phyloP scores from a whole-genome alignment of 2,113 vertebrate genomes.

The Mystacornis crossleyi region DNA sequence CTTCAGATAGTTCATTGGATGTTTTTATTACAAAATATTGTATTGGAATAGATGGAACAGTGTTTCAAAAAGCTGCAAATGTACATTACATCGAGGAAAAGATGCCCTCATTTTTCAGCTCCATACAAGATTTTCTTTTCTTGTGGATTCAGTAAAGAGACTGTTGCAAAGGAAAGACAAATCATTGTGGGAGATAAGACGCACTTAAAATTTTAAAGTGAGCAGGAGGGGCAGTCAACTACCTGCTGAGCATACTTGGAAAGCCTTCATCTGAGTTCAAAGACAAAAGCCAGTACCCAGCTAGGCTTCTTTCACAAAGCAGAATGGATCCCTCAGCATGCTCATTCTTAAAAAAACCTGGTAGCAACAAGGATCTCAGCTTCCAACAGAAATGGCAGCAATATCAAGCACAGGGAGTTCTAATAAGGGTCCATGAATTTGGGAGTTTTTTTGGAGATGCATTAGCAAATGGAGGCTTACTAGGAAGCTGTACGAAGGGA shows the following conservation, averaged over 20 bases:
- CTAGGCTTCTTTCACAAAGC: not conserved
- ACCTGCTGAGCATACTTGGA: not conserved
- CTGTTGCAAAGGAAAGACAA: not conserved
- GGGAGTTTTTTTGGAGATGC: not conserved
- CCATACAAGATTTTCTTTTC: not conserved
- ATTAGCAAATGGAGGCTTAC: not conserved
- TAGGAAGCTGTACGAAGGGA: not conserved
- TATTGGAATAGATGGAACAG: not conserved
- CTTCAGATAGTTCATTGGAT: not conserved
- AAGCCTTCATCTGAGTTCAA: not conserved
- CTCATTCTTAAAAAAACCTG: not conserved
- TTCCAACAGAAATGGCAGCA: not conserved
- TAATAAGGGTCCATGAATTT: not conserved
- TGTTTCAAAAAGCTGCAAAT: not conserved
- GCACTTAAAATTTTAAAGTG: not conserved
- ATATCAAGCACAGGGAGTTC: not conserved
- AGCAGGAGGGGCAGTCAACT: not conserved
- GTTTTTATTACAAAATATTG: not conserved
- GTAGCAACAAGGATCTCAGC: not conserved
- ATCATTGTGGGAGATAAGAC: not conserved
- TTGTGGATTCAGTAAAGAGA: not conserved
- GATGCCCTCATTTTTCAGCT: not conserved
- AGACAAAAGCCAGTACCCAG: not conserved
- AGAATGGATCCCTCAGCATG: not conserved
- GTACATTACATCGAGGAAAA: not conserved